Percentiles rank a stretch among this genome's conserved stretches.
These are phyloP conservation scores for Caenorhabditis zanzibari DNA, from an alignment of 2,888 invertebrate genomes.

Conservation along the genomic window DNA sequence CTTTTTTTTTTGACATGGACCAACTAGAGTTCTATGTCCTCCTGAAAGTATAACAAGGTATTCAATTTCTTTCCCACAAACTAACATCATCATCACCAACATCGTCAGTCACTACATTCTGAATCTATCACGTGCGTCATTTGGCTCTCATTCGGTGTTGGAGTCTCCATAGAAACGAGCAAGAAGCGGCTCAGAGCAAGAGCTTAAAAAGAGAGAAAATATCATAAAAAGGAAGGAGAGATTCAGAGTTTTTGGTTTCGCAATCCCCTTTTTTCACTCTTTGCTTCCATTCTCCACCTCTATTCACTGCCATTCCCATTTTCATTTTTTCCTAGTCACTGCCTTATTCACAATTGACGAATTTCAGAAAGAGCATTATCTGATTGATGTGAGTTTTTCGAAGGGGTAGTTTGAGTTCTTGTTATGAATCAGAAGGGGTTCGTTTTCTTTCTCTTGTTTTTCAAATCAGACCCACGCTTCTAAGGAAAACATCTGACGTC, in stretches of 20 bases:
- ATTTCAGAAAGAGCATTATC: conserved; percentile 52
- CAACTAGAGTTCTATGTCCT: neutral
- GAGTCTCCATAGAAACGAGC: conserved; percentile 31
- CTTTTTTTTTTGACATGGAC: neutral
- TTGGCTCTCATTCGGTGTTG: neutral
- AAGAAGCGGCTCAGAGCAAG: conserved; percentile 25
- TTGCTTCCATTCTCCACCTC: neutral
- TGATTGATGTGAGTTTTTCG: conserved; percentile 66
- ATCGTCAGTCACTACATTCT: conserved; percentile 2
- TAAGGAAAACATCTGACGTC: neutral
- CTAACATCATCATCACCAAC: conserved; percentile 16
- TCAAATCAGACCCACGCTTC: neutral
- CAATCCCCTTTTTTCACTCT: conserved; percentile 29
- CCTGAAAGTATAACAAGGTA: conserved; percentile 3
- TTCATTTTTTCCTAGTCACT: conserved; percentile 31
- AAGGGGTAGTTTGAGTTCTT: neutral
- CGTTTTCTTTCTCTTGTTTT: neutral
- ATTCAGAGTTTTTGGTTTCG: conserved; percentile 37
- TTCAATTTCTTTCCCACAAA: conserved; percentile 24
- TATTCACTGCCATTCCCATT: neutral
- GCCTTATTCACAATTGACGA: conserved; percentile 53
- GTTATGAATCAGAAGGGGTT: neutral
- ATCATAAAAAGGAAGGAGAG: conserved; percentile 13
- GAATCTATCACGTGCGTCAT: conserved; percentile 19
- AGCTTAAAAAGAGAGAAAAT: conserved; percentile 39